A percentile compares a stretch with the other conserved stretches of the same genome.
Conservation (phyloP, 2,888 invertebrate genomes). For the Oligia latruncula region DNA sequence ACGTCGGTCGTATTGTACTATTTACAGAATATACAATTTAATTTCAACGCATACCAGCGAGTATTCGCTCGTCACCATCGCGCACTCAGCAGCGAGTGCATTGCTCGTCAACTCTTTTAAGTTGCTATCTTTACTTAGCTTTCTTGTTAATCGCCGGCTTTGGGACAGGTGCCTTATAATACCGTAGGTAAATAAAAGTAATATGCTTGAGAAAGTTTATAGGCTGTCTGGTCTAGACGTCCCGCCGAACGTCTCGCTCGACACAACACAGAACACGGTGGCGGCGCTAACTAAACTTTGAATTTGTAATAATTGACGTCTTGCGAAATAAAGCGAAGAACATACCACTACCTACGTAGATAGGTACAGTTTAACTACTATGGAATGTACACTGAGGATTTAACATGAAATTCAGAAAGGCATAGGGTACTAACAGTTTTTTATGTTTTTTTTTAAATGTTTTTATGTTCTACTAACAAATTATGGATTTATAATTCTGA, state of each 20-base stretch:
- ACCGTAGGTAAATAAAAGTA: constrained; percentile 69
- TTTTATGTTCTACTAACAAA: too few relatives aligned
- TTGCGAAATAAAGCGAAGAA: constrained; percentile 36
- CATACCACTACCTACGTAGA: constrained; percentile 12
- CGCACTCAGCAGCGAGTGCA: background rate
- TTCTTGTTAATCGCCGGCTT: background rate
- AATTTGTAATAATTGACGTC: constrained; percentile 65
- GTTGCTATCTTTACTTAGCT: background rate
- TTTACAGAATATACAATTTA: background rate
- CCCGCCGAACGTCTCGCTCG: constrained; percentile 63
- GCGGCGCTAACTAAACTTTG: constrained; percentile 65
- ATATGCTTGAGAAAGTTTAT: constrained; percentile 73
- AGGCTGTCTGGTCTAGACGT: constrained; percentile 78
- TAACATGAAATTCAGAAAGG: constrained; percentile 21
- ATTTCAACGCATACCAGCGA: background rate
- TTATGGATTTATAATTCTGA: too few relatives aligned
- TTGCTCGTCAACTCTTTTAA: background rate
- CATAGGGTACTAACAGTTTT: too few relatives aligned
- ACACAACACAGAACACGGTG: constrained; percentile 59
- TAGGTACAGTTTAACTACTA: constrained; percentile 32
- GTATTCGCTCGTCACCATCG: background rate
- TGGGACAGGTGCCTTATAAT: constrained; percentile 1
- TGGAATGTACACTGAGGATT: constrained; percentile 29
- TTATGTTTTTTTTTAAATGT: too few relatives aligned
- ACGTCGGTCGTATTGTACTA: background rate